phyloP scores from a whole-genome alignment of 2,113 vertebrate species.

The Sebastes schlegelii region DNA sequence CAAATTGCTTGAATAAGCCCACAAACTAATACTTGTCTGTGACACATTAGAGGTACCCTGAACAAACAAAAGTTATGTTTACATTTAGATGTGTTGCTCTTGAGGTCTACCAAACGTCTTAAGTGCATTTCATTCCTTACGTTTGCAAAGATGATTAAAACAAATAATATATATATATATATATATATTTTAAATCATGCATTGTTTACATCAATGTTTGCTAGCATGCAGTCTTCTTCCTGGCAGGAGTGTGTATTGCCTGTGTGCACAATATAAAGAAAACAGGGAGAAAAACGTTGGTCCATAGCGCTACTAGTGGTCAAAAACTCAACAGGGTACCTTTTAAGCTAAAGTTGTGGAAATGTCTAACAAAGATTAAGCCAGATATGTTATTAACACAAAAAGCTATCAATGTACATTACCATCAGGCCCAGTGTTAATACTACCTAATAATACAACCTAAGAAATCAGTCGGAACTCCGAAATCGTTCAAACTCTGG shows the following conservation, averaged over 20 bases:
- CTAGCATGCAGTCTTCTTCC: not conserved
- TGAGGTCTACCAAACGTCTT: not conserved
- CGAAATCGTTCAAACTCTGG: not conserved
- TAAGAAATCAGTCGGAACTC: not conserved
- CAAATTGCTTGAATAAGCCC: not conserved
- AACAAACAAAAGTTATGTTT: too few species aligned
- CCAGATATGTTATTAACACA: not conserved
- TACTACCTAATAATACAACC: not conserved
- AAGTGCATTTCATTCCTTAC: not conserved
- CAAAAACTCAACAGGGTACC: not conserved
- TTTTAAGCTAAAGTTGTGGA: not conserved
- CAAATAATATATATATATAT: too few species aligned
- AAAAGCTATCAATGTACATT: not conserved
- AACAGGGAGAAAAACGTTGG: not conserved
- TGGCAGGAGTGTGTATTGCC: not conserved
- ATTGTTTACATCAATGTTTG: constrained; percentile 9
- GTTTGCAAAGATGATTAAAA: not conserved
- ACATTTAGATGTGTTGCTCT: too few species aligned
- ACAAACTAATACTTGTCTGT: not conserved
- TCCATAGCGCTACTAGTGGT: not conserved
- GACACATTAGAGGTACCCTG: not conserved
- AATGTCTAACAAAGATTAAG: not conserved
- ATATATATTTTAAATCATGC: not conserved
- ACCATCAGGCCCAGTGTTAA: not conserved
- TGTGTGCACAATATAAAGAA: not conserved